phyloP scores from a whole-genome alignment of 2,888 invertebrate genomes.

The Adela reaumurella region DNA sequence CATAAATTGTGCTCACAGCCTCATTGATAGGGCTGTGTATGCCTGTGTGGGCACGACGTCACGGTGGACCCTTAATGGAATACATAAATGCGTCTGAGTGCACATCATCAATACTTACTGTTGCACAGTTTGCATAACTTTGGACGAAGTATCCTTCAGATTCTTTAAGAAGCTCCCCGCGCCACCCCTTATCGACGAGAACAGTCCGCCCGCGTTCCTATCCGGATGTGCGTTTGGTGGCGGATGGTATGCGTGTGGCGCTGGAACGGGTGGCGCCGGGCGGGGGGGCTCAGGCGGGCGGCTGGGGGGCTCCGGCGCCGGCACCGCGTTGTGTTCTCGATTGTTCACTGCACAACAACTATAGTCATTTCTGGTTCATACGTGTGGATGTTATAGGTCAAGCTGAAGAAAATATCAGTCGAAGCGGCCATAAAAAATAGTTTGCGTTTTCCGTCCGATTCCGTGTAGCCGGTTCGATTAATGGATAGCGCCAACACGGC shows the following conservation, averaged over 20 bases:
- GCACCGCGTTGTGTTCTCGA: conserved; percentile 27
- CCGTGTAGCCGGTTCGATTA: too few species aligned
- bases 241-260: conserved; percentile 21
- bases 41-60: not conserved
- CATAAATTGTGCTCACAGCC: too few species aligned
- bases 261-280: conserved; percentile 28
- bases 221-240: conserved; percentile 21
- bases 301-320: conserved; percentile 29
- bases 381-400: too few species aligned
- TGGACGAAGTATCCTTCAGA: conserved; percentile 91
- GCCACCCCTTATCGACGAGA: conserved; percentile 86
- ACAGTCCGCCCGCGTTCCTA: conserved; percentile 55
- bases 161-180: conserved; percentile 92
- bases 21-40: too few species aligned
- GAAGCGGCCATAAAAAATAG: too few species aligned
- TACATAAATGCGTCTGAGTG: not conserved
- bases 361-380: too few species aligned
- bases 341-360: conserved; percentile 15
- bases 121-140: conserved; percentile 95
- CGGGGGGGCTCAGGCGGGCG: conserved; percentile 29
- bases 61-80: not conserved
- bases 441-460: too few species aligned
- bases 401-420: too few species aligned
- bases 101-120: conserved; percentile 63
- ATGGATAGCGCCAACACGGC: too few species aligned